Base-by-base conservation (phyloP, 64 coral and sea anemone species). In the Actinia equina region DNA sequence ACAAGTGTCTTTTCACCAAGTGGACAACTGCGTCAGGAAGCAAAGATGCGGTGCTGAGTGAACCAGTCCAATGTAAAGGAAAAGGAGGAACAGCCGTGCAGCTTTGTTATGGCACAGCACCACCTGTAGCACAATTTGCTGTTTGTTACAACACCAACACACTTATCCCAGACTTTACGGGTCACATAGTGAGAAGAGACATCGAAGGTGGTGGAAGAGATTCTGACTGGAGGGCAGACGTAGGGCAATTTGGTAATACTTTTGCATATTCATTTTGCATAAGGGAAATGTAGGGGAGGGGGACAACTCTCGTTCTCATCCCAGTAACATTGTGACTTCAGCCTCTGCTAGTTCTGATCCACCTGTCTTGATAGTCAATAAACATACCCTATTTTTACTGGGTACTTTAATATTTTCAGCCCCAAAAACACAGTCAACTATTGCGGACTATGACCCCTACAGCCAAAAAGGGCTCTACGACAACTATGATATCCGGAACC, bases 21-120 rank as follows among this genome's bases (percentile, higher is more conserved):
- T 87, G 86, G 86, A 87, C 69, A 87, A 87, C 71, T 5, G 86
- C 84, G 27, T 86, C 84, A 44, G 84, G 62, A 52, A 70, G 22
- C 44, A 20, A n/a, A 52, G 49, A 18, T 18, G 60, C 84, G 5
- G 84, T 70, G 8, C 43, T 86, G 43, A 86, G 84, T 69, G 51
- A 17, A 71, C 18, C 41, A 44, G 62, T 86, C 55, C 7, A 44
- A 20, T 86, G 84, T 71, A 87, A 71, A 23, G 85, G 76, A 78
- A 1, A n/a, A 30, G 76, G 76, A 78, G 43, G 76, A 25, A 78
- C 26, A 25, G 76, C 76, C 6, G 62, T 65, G 62, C 19, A 65
- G 62, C 22, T 65, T 2, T 65, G 62, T 65, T 65, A 65, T 65
- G 62, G 62, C 62, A 65, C 62, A 65, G 19, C 3, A 65, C 62